phyloP scores from a whole-genome alignment of 1,140 invertebrate species.

The Rhagoletis pomonella region DNA sequence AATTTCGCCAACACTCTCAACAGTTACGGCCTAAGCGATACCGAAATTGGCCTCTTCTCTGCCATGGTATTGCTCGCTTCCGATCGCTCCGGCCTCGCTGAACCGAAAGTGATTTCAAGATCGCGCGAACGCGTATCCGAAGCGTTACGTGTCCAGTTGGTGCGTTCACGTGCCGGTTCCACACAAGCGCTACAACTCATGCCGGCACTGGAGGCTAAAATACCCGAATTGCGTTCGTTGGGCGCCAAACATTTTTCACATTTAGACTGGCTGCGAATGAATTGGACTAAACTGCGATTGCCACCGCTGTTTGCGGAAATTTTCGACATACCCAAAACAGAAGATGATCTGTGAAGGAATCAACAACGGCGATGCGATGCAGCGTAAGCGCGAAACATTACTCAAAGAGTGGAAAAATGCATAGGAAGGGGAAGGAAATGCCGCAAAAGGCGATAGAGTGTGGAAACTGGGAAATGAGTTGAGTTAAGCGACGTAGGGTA shows the following conservation, averaged over 20 bases:
- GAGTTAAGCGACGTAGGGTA: not conserved
- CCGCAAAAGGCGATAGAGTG: not conserved
- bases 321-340: constrained; percentile 96
- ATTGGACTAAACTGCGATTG: constrained; percentile 89
- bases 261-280: constrained; percentile 91
- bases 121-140: constrained; percentile 90
- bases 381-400: not conserved
- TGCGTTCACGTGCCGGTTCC: constrained; percentile 69
- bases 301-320: constrained; percentile 97
- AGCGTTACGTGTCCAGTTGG: constrained; percentile 76
- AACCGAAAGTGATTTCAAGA: constrained; percentile 88
- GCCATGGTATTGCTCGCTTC: constrained; percentile 89
- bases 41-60: constrained; percentile 92
- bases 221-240: constrained; percentile 88
- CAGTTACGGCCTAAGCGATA: constrained; percentile 87
- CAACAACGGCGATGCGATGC: not conserved
- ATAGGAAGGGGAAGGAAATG: not conserved
- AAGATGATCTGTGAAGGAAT: constrained; percentile 76
- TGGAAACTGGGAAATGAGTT: not conserved
- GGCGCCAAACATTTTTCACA: constrained; percentile 89
- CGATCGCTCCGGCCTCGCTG: constrained; percentile 86
- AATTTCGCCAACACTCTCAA: constrained; percentile 89
- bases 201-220: constrained; percentile 82
- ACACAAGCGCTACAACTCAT: constrained; percentile 78
- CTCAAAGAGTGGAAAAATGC: not conserved